Percentiles rank a stretch among this genome's conserved stretches.
phyloP scores from a whole-genome alignment of 2,888 invertebrate genomes.

The Drosophila parthenogenetica region DNA sequence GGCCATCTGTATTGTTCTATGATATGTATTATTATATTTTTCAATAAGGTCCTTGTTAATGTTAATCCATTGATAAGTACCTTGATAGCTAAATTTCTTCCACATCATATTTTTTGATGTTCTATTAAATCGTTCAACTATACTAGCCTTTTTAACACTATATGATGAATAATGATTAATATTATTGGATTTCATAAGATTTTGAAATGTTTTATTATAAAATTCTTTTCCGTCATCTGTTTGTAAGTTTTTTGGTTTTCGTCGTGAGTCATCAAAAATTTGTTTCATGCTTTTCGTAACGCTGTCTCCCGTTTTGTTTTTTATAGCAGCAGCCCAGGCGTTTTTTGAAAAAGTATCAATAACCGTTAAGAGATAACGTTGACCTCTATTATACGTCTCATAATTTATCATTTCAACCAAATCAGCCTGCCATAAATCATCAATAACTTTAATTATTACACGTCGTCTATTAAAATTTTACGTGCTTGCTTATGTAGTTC shows the following conservation, averaged over 20 bases:
- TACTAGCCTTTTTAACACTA: constrained; percentile 39
- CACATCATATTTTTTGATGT: constrained; percentile 28
- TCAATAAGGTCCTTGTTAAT: constrained; percentile 4
- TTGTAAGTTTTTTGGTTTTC: constrained; percentile 18
- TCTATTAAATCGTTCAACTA: constrained; percentile 40
- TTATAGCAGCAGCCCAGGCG: constrained; percentile 7
- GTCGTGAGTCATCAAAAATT: constrained; percentile 2
- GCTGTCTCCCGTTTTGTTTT: constrained; percentile 11
- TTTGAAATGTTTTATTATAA: constrained; percentile 33
- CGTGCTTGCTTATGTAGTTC: constrained; percentile 12
- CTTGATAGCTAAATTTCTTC: constrained; percentile 16
- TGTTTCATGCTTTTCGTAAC: constrained; percentile 10
- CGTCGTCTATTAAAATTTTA: constrained; percentile 12
- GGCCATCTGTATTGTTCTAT: constrained; percentile 40
- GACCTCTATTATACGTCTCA: constrained; percentile 3
- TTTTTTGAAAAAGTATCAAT: constrained; percentile 14
- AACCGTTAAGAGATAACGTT: constrained; percentile 15
- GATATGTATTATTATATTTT: constrained; percentile 14
- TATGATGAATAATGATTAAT: constrained; percentile 54
- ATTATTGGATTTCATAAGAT: constrained; percentile 18
- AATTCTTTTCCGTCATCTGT: constrained; percentile 25
- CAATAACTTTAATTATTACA: constrained; percentile 10
- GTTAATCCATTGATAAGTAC: constrained; percentile 10
- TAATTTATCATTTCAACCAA: constrained; percentile 29
- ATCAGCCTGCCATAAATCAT: constrained; percentile 16